Evolutionary conservation across 2,113 vertebrate genomes (phyloP).

Genomic region (Pica pica): DNA sequence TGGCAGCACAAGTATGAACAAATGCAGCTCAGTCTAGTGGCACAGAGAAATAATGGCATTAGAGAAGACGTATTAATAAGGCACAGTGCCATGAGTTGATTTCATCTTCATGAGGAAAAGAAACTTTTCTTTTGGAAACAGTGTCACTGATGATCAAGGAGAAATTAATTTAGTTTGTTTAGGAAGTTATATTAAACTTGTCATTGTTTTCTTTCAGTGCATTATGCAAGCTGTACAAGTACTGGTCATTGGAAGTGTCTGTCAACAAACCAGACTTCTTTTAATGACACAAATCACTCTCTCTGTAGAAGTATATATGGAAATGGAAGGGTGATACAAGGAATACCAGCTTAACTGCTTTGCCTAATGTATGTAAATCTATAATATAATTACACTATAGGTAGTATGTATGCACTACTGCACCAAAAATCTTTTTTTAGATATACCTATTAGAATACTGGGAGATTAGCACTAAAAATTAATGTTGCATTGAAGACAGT

Average conservation of each 20-base stretch:
- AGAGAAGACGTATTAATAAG: neutral
- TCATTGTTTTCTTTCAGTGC: neutral
- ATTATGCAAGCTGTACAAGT: neutral
- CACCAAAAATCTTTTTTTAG: neutral
- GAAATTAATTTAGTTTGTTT: neutral
- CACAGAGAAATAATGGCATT: constrained; percentile 43
- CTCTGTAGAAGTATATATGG: accelerated
- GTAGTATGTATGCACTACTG: neutral
- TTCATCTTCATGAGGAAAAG: neutral
- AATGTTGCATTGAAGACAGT: neutral
- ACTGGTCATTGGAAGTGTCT: neutral
- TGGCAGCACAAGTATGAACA: constrained; percentile 45
- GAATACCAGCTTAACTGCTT: neutral
- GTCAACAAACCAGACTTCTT: neutral
- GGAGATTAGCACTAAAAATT: neutral
- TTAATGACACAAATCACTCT: neutral
- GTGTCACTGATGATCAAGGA: neutral
- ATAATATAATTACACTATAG: neutral
- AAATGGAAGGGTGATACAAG: neutral
- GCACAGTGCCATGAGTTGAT: neutral
- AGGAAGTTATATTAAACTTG: neutral
- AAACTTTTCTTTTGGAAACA: neutral
- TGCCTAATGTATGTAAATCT: neutral
- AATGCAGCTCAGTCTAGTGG: constrained; percentile 67
- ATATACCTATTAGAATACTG: neutral